phyloP scores from a whole-genome alignment of 2,888 invertebrate genomes.

The Tigriopus californicus region DNA sequence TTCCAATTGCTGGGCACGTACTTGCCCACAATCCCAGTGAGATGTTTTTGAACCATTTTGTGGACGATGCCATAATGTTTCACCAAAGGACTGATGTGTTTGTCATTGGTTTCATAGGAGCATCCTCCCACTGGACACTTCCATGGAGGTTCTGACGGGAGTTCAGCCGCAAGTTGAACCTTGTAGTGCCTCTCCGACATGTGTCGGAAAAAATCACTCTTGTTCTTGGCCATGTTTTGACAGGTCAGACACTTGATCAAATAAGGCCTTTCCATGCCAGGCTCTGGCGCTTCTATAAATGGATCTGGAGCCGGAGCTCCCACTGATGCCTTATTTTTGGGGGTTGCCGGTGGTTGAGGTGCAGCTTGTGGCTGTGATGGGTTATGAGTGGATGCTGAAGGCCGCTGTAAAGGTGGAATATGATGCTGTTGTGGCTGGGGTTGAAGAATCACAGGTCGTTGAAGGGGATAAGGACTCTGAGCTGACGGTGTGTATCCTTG shows the following conservation, averaged over 20 bases:
- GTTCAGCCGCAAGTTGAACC: background rate
- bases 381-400: background rate
- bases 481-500: background rate
- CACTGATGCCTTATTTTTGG: background rate
- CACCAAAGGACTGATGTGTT: background rate
- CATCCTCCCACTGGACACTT: constrained; percentile 5
- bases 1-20: background rate
- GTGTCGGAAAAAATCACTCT: constrained; percentile 10
- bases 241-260: constrained; percentile 2
- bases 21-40: constrained; percentile 6
- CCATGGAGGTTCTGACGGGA: constrained; percentile 4
- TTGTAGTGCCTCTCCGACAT: constrained; percentile 13
- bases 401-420: background rate
- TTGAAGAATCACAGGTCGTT: constrained; percentile 1
- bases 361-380: background rate
- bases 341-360: background rate
- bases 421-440: background rate
- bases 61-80: constrained; percentile 12
- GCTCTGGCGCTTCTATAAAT: background rate
- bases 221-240: background rate
- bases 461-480: background rate
- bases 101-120: constrained; percentile 9
- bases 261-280: constrained; percentile 4
- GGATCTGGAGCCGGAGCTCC: background rate
- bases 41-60: constrained; percentile 1